Evolutionary conservation across 2,888 invertebrate genomes (phyloP), one percentile per base, ranked within the genome.

Genomic region (Cistogaster globosa): DNA sequence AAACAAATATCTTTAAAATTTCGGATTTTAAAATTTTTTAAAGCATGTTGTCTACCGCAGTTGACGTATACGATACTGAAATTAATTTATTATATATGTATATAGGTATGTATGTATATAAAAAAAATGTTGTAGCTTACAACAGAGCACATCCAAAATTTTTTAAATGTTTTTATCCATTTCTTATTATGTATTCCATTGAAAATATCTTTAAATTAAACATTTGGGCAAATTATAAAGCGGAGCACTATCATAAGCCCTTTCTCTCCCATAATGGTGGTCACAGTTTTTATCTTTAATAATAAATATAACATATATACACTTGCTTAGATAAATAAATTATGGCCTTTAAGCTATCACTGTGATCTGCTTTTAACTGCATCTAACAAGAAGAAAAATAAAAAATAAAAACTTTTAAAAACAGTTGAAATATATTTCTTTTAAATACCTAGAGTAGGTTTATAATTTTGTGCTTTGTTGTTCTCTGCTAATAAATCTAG

Each of bases 41-140:
- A 62, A 11, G 62, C 62, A 11, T 12, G 14, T 38, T n/a, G 16
- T 62, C 20, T 38, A 62, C 20, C 16, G 58, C 26, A 0, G 32
- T 26, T 26, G 22, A 58, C 57, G 51, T 51, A 51, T 51, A 51
- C 1, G 51, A 51, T 51, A 51, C 51, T 51, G n/a, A n/a, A 51
- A 51, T 51, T 11, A 16, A 3, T 42, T n/a, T 51, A 51, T n/a
- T 51, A n/a, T 51, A 6, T 14, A 14, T 51, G 14, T 51, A 4
- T 18, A n/a, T 4, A n/a, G n/a, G n/a, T n/a, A n/a, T n/a, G n/a
- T n/a, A n/a, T n/a, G n/a, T n/a, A n/a, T n/a, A 51, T 51, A 51
- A n/a, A 51, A 8, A 51, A 51, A 14, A 18, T 0, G n/a, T 14
- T 42, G 9, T 42, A 14, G 42, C 62, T 62, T 42, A 62, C 62